Evolutionary conservation across 2,113 vertebrate genomes (phyloP), one percentile per base, ranked within the genome.

Genomic region (Halcyon senegalensis): DNA sequence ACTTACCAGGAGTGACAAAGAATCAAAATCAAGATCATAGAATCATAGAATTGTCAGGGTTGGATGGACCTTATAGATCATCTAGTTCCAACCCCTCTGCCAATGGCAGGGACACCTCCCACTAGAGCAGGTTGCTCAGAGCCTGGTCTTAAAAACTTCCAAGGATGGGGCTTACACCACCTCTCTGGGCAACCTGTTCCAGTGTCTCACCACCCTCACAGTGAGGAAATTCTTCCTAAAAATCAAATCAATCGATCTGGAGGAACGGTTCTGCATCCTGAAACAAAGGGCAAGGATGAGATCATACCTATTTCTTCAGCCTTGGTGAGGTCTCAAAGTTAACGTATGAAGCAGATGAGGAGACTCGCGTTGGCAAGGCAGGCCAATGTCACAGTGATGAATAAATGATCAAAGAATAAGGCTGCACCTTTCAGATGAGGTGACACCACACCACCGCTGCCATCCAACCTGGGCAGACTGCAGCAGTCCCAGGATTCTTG

Each of bases 211-310:
- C 43, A 43, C 43, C 43, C 43, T 43, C 43, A 43, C 5, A 14
- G 43, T 14, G 43, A 43, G 16, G 43, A 43, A 43, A 43, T 43
- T 43, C 43, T 43, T 43, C 43, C 43, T 43, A 43, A 43, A 43
- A 43, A 82, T 72, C 21, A 51, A 83, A 87, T 73, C 87, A 89
- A 94, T 92, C 91, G 89, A 84, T 67, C 62, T 79, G 82, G 59
- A 95, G 88, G 83, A 96, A 89, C 94, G 21, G 15, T 17, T 96
- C 89, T 95, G 94, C 87, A 94, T 94, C 91, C 96, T 83, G 93
- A 96, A 96, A 96, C 96, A 96, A 96, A 96, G 77, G 94, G 74
- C 84, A 91, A 84, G 59, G 87, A 77, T 96, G 96, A 97, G 96
- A 92, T 96, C 96, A 97, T 89, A 21, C 20, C 89, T 87, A 63